Conservation (phyloP, 2,113 vertebrate genomes). For the Hoplias malabaricus region DNA sequence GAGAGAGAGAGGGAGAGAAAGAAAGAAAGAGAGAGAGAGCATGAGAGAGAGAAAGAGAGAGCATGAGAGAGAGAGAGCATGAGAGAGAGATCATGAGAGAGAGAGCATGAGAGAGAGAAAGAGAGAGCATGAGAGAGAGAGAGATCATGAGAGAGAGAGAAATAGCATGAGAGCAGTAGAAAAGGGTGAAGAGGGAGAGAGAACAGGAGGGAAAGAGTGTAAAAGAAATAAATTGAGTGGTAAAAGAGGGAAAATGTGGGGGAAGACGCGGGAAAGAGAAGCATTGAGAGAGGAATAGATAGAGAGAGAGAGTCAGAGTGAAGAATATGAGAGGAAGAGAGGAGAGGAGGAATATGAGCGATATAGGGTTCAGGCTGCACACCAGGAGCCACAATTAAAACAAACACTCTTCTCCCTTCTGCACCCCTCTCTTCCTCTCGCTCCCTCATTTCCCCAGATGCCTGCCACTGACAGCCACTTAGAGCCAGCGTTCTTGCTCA, state of each 20-base stretch:
- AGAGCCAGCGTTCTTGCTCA: slow-evolving; percentile 17
- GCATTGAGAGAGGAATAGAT: no score
- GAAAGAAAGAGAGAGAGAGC: background rate
- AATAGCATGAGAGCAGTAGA: no score
- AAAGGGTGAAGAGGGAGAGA: no score
- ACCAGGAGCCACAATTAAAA: slow-evolving; percentile 61
- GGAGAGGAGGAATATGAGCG: background rate
- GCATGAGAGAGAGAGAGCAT: background rate
- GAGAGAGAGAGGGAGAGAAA: slow-evolving; percentile 2
- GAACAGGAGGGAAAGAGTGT: no score
- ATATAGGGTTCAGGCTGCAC: slow-evolving; percentile 26
- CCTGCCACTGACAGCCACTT: slow-evolving; percentile 47
- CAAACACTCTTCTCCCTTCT: slow-evolving; percentile 56
- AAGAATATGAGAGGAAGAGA: background rate
- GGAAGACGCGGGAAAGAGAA: background rate
- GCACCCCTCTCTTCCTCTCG: background rate
- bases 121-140: background rate
- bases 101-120: slow-evolving; percentile 11
- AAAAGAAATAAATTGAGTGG: no score
- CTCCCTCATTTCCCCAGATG: slow-evolving; percentile 19
- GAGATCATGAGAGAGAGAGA: background rate
- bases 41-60: slow-evolving; percentile 14
- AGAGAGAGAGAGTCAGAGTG: background rate
- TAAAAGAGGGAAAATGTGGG: background rate
- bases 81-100: background rate